Evolutionary conservation across 2,797 vertebrate species (phyloP).

Genomic region (Sebastes iracundus): DNA sequence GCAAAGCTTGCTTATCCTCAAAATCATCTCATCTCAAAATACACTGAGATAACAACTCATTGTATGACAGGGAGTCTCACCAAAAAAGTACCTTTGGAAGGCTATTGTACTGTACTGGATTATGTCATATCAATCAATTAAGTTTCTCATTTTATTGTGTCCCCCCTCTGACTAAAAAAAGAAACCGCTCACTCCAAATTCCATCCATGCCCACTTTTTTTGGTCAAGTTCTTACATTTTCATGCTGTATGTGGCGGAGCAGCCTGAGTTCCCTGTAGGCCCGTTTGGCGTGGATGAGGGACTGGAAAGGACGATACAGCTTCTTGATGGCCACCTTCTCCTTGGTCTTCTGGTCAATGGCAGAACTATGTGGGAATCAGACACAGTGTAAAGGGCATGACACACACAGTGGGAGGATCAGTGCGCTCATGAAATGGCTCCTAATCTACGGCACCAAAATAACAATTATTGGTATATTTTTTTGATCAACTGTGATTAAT

Average conservation of each 20-base stretch:
- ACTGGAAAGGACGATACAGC: slow-evolving; percentile 87
- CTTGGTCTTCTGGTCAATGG: slow-evolving; percentile 79
- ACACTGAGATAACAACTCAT: background rate
- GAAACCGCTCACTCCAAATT: background rate
- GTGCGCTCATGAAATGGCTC: background rate
- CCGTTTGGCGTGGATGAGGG: slow-evolving; percentile 83
- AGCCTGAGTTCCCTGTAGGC: slow-evolving; percentile 87
- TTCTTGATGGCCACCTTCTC: slow-evolving; percentile 89
- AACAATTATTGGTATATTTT: background rate
- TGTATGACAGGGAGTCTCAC: background rate
- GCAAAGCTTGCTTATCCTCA: slow-evolving; percentile 25
- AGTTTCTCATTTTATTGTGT: background rate
- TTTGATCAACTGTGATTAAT: background rate
- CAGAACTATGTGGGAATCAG: slow-evolving; percentile 70
- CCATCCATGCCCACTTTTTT: background rate
- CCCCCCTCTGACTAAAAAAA: background rate
- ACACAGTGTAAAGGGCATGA: background rate
- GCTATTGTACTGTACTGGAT: background rate
- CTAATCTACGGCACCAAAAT: background rate
- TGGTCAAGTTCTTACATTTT: slow-evolving; percentile 78
- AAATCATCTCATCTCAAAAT: background rate
- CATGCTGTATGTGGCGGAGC: slow-evolving; percentile 85
- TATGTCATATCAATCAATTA: background rate
- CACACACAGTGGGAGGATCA: background rate
- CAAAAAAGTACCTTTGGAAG: background rate